phyloP scores from a whole-genome alignment of 2,797 vertebrate species.

The Echiichthys vipera region DNA sequence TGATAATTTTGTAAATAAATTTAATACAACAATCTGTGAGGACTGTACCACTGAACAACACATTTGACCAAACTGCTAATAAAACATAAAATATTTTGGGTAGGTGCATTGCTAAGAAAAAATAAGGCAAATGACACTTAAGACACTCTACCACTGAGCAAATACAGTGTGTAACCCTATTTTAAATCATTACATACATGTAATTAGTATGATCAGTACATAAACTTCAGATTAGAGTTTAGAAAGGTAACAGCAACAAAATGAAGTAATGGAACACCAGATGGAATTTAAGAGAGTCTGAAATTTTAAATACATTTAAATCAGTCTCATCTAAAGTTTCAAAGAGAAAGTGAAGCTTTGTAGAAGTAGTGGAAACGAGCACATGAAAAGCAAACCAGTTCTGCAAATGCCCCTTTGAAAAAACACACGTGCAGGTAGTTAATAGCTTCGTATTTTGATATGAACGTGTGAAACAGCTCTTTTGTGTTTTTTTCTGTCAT shows the following conservation, averaged over 20 bases:
- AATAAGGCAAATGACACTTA: background rate
- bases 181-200: background rate
- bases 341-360: background rate
- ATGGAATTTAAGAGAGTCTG: background rate
- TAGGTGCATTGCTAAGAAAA: background rate
- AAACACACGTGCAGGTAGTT: constrained; percentile 61
- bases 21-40: constrained; percentile 51
- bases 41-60: background rate
- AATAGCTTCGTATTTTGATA: constrained; percentile 54
- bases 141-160: background rate
- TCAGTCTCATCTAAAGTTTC: background rate
- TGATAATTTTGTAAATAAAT: constrained; percentile 84
- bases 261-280: background rate
- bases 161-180: background rate
- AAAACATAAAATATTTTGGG: background rate
- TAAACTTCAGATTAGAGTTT: background rate
- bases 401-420: constrained; percentile 36
- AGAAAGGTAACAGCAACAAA: background rate
- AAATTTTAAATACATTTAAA: background rate
- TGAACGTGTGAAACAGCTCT: constrained; percentile 69
- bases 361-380: background rate
- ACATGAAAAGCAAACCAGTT: constrained; percentile 4
- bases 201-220: background rate
- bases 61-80: background rate
- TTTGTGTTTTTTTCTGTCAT: constrained; percentile 32